Percentiles rank a stretch among this genome's conserved stretches.
phyloP scores from a whole-genome alignment of 2,797 vertebrate species.

The Sebastes kiyomatsui region DNA sequence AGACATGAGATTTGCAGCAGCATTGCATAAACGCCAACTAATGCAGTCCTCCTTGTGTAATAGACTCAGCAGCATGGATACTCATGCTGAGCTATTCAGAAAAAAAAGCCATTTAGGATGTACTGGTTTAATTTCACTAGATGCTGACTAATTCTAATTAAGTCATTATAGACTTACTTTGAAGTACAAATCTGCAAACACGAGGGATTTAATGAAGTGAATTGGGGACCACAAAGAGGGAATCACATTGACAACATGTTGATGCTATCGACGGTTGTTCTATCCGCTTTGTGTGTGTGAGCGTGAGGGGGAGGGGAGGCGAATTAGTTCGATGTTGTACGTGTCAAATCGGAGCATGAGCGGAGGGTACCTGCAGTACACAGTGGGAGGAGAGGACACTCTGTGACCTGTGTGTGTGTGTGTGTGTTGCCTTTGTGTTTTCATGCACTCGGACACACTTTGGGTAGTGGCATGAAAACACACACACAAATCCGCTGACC shows the following conservation, averaged over 20 bases:
- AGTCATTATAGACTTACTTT: constrained; percentile 67
- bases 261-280: constrained; percentile 21
- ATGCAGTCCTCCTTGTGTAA: constrained; percentile 44
- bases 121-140: constrained; percentile 66
- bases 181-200: constrained; percentile 65
- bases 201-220: constrained; percentile 56
- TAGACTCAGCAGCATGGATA: constrained; percentile 35
- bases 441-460: constrained; percentile 43
- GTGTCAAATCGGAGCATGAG: constrained; percentile 15
- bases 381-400: not conserved
- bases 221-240: constrained; percentile 28
- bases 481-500: constrained; percentile 44
- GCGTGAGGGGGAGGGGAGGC: not conserved
- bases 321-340: not conserved
- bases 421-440: constrained; percentile 33
- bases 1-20: constrained; percentile 2
- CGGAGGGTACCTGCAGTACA: constrained; percentile 7
- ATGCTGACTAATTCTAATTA: constrained; percentile 74
- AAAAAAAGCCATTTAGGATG: constrained; percentile 52
- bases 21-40: constrained; percentile 24
- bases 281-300: not conserved
- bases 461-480: constrained; percentile 25
- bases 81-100: constrained; percentile 43
- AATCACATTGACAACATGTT: constrained; percentile 31
- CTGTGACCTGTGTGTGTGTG: constrained; percentile 23